Evolutionary conservation across 2,113 vertebrate genomes (phyloP), one percentile per base, ranked within the genome.

Genomic region (Carassius gibelio): DNA sequence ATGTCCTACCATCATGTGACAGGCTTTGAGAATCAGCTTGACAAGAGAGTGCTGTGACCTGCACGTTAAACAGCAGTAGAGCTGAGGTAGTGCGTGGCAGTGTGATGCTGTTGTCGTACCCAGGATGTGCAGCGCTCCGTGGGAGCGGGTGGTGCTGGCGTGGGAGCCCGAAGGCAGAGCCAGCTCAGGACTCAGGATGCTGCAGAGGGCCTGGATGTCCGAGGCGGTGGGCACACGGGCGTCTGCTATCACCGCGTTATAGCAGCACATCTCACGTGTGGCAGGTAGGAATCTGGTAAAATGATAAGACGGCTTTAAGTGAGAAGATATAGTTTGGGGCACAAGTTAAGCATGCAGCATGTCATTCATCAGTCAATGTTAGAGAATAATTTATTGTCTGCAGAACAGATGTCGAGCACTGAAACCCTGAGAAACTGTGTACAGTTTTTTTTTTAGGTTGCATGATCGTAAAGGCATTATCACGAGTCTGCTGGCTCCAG

Each of bases 221-320:
- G 97, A 90, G 79, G 94, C 95, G 42, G 96, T 96, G 17, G 97
- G 97, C 91, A 99, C 95, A 75, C 98, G 95, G 82, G 97, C 98
- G 87, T 99, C 98, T 0, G 98, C 97, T 84, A 98, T 97, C 76
- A 99, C 98, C 0, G 98, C 96, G 13, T 99, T 99, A 92, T 99
- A 99, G 89, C 98, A 99, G 96, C 97, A 96, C 91, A 99, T 94
- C 84, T 99, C 98, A 89, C 94, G 95, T 2, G 96, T 92, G 64
- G 93, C 95, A 3, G 97, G 96, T 71, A 96, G 92, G 91, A 99
- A 99, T 92, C 98, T 99, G 61, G 42, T 68, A 76, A 34, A 50
- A 26, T 1, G 69, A 26, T 68, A 87, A 88, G 90, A 90, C 19
- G 7, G 23, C n/a, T 69, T 69, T 6, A 59, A 17, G 17, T 61